Evolutionary conservation across 2,113 vertebrate species (phyloP).

Genomic region (Eretmochelys imbricata): DNA sequence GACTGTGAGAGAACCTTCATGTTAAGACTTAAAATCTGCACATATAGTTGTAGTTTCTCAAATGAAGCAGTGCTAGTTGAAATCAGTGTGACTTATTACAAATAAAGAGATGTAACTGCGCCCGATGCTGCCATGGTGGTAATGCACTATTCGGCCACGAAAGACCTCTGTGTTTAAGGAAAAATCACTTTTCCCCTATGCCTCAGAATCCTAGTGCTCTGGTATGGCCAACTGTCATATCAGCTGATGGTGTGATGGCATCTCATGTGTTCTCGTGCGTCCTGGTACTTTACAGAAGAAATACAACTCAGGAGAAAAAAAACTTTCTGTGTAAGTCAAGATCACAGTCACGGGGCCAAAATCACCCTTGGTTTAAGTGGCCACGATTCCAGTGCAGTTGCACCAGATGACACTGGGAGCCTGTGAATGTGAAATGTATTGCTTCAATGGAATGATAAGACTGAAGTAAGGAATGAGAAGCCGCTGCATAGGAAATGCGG

Average conservation of each 20-base stretch:
- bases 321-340: background rate
- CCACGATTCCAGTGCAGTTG: accelerated
- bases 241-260: background rate
- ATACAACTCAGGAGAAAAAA: background rate
- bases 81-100: background rate
- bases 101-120: background rate
- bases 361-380: background rate
- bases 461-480: background rate
- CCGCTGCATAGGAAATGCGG: background rate
- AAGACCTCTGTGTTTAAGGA: background rate
- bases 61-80: accelerated
- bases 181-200: background rate
- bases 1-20: background rate
- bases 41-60: background rate
- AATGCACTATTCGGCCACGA: no score
- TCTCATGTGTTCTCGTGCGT: background rate
- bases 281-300: accelerated
- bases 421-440: background rate
- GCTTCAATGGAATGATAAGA: background rate
- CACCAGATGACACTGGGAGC: accelerated
- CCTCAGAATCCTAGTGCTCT: background rate
- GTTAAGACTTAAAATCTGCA: background rate
- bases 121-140: background rate
- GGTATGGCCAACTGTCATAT: background rate
- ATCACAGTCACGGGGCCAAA: accelerated